Evolutionary conservation across 2,797 vertebrate genomes (phyloP).

Genomic region (Anguilla anguilla): DNA sequence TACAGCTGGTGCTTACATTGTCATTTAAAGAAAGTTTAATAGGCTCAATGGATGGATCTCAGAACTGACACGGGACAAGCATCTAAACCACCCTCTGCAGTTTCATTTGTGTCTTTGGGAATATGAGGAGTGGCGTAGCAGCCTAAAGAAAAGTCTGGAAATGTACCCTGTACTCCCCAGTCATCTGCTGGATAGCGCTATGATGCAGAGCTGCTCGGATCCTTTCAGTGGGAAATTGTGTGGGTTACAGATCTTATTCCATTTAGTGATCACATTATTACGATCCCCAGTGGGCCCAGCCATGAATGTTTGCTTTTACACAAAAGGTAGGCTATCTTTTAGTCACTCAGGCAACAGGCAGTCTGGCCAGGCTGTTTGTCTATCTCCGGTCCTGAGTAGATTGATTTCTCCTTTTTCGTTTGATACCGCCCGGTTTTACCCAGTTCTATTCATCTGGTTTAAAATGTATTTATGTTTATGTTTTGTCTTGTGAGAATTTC

Average conservation of each 20-base stretch:
- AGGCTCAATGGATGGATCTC: not conserved
- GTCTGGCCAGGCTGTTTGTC: not conserved
- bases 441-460: not conserved
- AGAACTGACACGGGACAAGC: not conserved
- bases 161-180: not conserved
- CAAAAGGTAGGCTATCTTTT: not conserved
- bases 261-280: constrained; percentile 2
- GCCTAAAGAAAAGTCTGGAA: not conserved
- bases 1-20: not conserved
- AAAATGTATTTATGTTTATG: not conserved
- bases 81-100: not conserved
- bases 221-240: not conserved
- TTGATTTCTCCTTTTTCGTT: not conserved
- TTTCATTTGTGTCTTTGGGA: not conserved
- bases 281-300: not conserved
- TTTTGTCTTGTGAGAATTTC: not conserved
- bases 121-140: not conserved
- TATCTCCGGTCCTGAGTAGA: not conserved
- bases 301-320: not conserved
- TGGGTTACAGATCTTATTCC: not conserved
- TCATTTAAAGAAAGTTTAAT: not conserved
- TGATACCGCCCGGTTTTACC: not conserved
- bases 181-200: not conserved
- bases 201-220: not conserved
- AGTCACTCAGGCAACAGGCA: not conserved